Percentiles rank a stretch among this genome's conserved stretches.
These are phyloP conservation scores for Callopanchax toddi DNA, from an alignment of 2,113 vertebrate genomes.

Conservation along the genomic window DNA sequence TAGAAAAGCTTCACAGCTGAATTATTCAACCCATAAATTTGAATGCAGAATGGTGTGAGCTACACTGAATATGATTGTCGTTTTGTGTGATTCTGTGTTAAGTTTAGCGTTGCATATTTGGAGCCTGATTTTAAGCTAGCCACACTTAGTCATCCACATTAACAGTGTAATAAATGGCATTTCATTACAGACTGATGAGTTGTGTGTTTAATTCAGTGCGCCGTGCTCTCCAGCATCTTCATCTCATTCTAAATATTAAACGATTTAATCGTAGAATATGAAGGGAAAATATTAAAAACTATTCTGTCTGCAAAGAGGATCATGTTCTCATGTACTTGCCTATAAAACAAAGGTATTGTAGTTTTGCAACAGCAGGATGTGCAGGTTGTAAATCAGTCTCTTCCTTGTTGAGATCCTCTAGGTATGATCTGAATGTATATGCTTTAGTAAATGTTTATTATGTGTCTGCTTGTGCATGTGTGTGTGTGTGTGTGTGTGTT, in stretches of 20 bases:
- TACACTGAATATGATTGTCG: not conserved
- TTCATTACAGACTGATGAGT: not conserved
- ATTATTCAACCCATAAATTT: not conserved
- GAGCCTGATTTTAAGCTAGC: not conserved
- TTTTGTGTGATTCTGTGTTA: not conserved
- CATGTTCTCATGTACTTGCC: too few species aligned
- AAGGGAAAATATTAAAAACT: not conserved
- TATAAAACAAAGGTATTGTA: too few species aligned
- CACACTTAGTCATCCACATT: not conserved
- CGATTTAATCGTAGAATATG: not conserved
- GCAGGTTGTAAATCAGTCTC: conserved; percentile 8
- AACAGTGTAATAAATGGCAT: not conserved
- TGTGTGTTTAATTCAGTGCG: not conserved
- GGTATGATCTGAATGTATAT: conserved; percentile 33
- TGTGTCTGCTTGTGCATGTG: conserved; percentile 17
- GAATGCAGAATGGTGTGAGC: not conserved
- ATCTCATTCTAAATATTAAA: conserved; percentile 2
- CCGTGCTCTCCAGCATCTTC: not conserved
- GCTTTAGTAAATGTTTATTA: conserved; percentile 43
- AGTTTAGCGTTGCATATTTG: not conserved
- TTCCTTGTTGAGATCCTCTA: conserved; percentile 38
- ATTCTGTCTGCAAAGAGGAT: not conserved
- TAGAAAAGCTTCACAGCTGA: not conserved
- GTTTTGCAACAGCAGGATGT: too few species aligned
- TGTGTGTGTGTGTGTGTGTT: conserved; percentile 39